phyloP scores from a whole-genome alignment of 1,140 invertebrate species.

The Macrobrachium nipponense region DNA sequence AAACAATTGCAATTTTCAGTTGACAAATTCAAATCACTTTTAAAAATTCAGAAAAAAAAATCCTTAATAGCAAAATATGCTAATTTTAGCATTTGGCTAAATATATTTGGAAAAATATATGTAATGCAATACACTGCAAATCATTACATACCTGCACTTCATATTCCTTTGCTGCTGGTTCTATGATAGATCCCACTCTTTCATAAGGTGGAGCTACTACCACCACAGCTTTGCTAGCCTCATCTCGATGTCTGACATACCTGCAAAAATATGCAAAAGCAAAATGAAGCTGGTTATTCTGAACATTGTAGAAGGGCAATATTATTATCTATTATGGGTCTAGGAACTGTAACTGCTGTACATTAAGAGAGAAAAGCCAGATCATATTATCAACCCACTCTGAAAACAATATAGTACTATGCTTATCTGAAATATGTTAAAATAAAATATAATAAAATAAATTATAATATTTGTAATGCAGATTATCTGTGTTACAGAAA shows the following conservation, averaged over 20 bases:
- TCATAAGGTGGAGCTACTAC: constrained; percentile 54
- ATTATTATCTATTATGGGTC: too few relatives aligned
- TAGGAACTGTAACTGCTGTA: neutral
- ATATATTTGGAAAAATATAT: too few relatives aligned
- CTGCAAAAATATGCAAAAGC: constrained; percentile 2
- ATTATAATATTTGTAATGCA: neutral
- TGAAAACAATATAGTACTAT: too few relatives aligned
- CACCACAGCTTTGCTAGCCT: constrained; percentile 49
- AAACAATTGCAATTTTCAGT: too few relatives aligned
- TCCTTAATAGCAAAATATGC: too few relatives aligned
- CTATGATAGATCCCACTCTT: constrained; percentile 43
- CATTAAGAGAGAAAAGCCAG: neutral
- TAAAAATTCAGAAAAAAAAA: too few relatives aligned
- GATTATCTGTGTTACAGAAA: neutral
- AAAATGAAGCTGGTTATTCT: neutral
- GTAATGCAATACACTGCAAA: neutral
- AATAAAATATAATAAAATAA: neutral
- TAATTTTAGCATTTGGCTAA: too few relatives aligned
- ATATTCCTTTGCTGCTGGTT: constrained; percentile 47
- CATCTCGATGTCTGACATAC: constrained; percentile 40
- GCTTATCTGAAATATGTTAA: neutral
- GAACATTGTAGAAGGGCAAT: too few relatives aligned
- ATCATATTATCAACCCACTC: too few relatives aligned
- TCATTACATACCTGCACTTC: constrained; percentile 43
- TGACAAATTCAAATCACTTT: too few relatives aligned